phyloP scores from a whole-genome alignment of 1,140 invertebrate species.

The Eumeta japonica region DNA sequence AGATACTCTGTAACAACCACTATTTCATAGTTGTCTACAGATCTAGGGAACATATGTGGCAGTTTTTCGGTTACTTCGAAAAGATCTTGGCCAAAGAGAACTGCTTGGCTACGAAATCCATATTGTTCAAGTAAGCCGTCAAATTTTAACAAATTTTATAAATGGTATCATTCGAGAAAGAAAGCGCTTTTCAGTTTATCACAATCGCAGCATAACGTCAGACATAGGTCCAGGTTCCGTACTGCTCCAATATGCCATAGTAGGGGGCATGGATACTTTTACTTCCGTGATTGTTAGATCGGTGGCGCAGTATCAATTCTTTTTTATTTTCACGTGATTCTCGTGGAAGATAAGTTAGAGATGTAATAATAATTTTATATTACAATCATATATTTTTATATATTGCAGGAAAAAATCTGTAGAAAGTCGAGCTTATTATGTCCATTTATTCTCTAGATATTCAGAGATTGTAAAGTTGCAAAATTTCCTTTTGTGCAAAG shows the following conservation, averaged over 20 bases:
- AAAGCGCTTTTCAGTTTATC: conserved; percentile 8
- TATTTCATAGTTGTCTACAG: conserved; percentile 7
- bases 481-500: no score
- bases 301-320: no score
- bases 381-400: no score
- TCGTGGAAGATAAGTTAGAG: no score
- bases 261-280: no score
- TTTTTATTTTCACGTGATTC: conserved; percentile 1
- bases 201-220: conserved; percentile 6
- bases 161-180: conserved; percentile 9
- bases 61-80: conserved; percentile 17
- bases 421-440: no score
- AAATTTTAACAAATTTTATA: conserved; percentile 15
- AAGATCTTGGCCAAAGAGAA: conserved; percentile 18
- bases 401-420: no score
- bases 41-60: no score
- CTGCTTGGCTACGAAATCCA: conserved; percentile 14
- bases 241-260: conserved; percentile 19
- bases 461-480: no score
- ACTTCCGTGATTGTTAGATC: no score
- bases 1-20: conserved; percentile 13
- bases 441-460: no score
- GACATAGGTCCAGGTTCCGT: conserved; percentile 2
- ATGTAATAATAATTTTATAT: conserved; percentile 2
- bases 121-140: conserved; percentile 14